Base-by-base conservation (phyloP, 2,797 vertebrate genomes). In the Eupleurogrammus muticus region DNA sequence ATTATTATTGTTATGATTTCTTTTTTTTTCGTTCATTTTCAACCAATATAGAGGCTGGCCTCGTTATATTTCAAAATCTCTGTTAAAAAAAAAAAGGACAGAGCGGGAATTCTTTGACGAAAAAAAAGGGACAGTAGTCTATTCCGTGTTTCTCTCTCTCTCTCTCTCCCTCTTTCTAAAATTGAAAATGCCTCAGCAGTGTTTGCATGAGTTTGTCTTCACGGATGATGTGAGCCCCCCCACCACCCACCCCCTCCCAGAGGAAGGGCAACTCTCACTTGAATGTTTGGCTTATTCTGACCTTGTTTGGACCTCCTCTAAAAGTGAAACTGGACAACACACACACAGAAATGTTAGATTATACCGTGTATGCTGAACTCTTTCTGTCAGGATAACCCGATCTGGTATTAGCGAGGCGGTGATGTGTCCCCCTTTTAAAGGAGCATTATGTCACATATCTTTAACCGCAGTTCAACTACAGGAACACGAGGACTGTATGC, bases 1-100 rank as follows among this genome's bases (percentile, higher is more conserved):
- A 84, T 96, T 96, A 94, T 94, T 93, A 93, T 84, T 89, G 70
- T 94, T 92, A 89, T 78, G 89, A 91, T 94, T 95, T 95, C 87
- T n/a, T n/a, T n/a, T n/a, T 28, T 28, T 28, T 28, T 28, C 6
- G 3, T 3, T 28, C 6, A 92, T 94, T 95, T 92, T 83, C 87
- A 88, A 91, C 88, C 94, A 70, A 83, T 93, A 94, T 93, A 95
- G 97, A 98, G 97, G 97, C 97, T 96, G 97, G 97, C 96, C 97
- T 98, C 97, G 95, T 93, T 96, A 93, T 95, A 93, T 90, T 94
- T 94, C 93, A 93, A 92, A 93, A 93, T 92, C 93, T 94, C 92
- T 93, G 90, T 83, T 28, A 28, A 28, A 28, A 28, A 28, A 28
- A 28, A 71, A 65, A 83, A 82, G 82, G 84, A 89, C 86, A 90